These are phyloP conservation scores for Polymixis flavicincta DNA, from an alignment of 2,888 invertebrate species.

Conservation along the genomic window DNA sequence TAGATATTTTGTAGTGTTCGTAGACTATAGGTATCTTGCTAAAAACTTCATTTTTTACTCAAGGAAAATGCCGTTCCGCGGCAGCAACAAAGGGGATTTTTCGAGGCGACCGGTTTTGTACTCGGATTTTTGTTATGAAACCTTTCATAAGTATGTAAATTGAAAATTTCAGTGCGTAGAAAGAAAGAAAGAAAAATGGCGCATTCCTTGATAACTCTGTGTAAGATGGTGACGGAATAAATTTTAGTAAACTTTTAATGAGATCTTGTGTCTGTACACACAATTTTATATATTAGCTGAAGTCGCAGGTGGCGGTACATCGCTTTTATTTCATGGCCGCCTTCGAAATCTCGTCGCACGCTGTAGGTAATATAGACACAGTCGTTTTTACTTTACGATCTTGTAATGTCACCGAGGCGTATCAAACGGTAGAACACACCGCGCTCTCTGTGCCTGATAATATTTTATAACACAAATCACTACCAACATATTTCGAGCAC, in stretches of 20 bases:
- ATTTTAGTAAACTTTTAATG: constrained; percentile 76
- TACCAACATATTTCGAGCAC: constrained; percentile 42
- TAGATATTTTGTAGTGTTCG: constrained; percentile 7
- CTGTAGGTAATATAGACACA: constrained; percentile 72
- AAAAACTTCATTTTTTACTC: constrained; percentile 65
- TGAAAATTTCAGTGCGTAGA: constrained; percentile 76
- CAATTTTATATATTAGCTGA: constrained; percentile 75
- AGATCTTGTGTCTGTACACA: constrained; percentile 72
- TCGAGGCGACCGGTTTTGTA: constrained; percentile 74
- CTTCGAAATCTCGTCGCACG: constrained; percentile 79
- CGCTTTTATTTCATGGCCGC: constrained; percentile 78
- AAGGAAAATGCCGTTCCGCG: constrained; percentile 65
- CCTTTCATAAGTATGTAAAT: constrained; percentile 83
- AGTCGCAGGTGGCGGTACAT: constrained; percentile 77
- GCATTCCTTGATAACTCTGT: constrained; percentile 74
- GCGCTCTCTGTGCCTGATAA: constrained; percentile 57
- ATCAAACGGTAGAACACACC: constrained; percentile 60
- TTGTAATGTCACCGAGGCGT: constrained; percentile 75
- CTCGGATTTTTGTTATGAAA: constrained; percentile 77
- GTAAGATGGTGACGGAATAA: constrained; percentile 69
- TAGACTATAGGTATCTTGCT: constrained; percentile 23
- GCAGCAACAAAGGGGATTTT: constrained; percentile 72
- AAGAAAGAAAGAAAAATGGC: constrained; percentile 75
- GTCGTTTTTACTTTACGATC: constrained; percentile 81
- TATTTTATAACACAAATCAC: constrained; percentile 62